phyloP scores from a whole-genome alignment of 2,888 invertebrate species.

The Polyploca ridens region DNA sequence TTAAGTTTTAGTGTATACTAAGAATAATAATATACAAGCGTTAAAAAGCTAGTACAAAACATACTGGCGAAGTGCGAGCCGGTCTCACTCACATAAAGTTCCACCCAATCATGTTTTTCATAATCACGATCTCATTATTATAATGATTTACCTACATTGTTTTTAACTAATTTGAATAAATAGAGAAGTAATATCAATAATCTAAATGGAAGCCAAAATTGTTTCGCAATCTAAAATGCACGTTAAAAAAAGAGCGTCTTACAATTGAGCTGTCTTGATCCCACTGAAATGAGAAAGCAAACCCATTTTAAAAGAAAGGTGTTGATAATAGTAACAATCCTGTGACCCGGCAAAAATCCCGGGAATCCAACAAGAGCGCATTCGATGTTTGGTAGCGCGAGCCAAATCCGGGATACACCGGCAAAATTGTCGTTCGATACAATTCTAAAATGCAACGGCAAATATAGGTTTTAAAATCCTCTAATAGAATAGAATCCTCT shows the following conservation, averaged over 20 bases:
- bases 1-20: too few relatives aligned
- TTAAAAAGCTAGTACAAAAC: too few relatives aligned
- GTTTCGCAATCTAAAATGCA: neutral
- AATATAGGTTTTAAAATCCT: conserved; percentile 7
- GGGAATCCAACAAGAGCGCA: conserved; percentile 44
- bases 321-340: conserved; percentile 44
- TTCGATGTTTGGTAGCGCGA: conserved; percentile 46
- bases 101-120: too few relatives aligned
- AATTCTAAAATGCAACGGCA: conserved; percentile 29
- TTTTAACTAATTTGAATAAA: too few relatives aligned
- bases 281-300: conserved; percentile 34
- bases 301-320: conserved; percentile 38
- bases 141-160: too few relatives aligned
- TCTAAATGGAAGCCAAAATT: too few relatives aligned
- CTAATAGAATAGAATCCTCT: neutral
- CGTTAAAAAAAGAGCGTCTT: neutral
- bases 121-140: too few relatives aligned
- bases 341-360: conserved; percentile 34
- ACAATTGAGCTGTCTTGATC: conserved; percentile 1
- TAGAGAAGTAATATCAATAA: neutral
- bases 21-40: too few relatives aligned
- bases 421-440: conserved; percentile 38
- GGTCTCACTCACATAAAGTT: too few relatives aligned
- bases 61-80: too few relatives aligned
- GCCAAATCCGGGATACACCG: conserved; percentile 39